Base-by-base conservation (phyloP, 2,113 vertebrate genomes). In the Callochromis pleurospilus region DNA sequence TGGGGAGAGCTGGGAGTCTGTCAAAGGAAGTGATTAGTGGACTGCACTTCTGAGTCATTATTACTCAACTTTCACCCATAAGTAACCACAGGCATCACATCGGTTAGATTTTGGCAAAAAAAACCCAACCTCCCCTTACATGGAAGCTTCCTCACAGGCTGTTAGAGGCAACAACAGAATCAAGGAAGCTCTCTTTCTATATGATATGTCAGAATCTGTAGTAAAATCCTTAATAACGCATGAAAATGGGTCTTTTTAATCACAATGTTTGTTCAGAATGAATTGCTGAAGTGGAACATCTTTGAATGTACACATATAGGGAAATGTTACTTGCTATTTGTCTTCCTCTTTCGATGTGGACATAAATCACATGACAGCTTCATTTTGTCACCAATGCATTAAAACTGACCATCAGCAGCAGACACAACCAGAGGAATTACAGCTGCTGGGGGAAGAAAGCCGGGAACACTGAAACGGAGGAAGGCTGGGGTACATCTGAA, bases 381-480 rank as follows among this genome's bases (percentile, higher is more conserved):
- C 0, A 42, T 24, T 42, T 42, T 42, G 65, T 70, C 0, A 70
- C 0, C n/a, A 15, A 9, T 15, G 36, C n/a, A 0, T 9, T 42
- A 42, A 42, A 42, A 70, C 38, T 70, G 11, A 24, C n/a, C 65
- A 9, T 42, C 33, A 6, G 12, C 3, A 38, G n/a, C n/a, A 24
- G 65, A 70, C n/a, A 15, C 4, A 70, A 0, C 65, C 65, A 42
- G n/a, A 70, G 12, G 65, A 70, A 42, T 24, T 42, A 2, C 62
- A 70, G 36, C 36, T 70, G 36, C 62, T 14, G 11, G n/a, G 62
- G 1, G 7, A 70, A 40, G 11, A 70, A 0, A 36, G 36, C n/a
- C 0, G 1, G n/a, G 5, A 38, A 14, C 36, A 68, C 11, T 40
- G 62, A 68, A 38, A 38, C 19, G 0, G 6, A 13, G 62, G 7